A percentile compares a stretch with the other conserved stretches of the same genome.
Conservation (phyloP, 2,113 vertebrate species). For the Hydrolagus affinis region DNA sequence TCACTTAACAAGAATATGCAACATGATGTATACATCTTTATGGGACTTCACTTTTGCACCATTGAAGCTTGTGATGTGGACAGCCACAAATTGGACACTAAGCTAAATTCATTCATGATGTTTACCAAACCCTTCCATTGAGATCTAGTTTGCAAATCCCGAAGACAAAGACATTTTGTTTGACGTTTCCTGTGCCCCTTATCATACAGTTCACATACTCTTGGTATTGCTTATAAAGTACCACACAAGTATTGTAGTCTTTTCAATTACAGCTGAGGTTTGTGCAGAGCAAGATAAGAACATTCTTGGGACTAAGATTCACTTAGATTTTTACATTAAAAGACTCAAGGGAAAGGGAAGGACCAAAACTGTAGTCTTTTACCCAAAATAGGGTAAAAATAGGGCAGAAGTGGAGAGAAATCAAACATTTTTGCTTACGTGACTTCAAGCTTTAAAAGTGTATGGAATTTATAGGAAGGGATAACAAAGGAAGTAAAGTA, state of each 20-base stretch:
- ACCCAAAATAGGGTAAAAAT: no score
- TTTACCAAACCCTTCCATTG: slow-evolving; percentile 24
- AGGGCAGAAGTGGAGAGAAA: no score
- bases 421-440: no score
- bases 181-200: slow-evolving; percentile 24
- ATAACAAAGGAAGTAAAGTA: no score
- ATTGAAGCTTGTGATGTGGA: slow-evolving; percentile 16
- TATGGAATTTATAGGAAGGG: no score
- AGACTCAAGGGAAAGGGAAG: no score
- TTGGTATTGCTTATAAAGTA: slow-evolving; percentile 27
- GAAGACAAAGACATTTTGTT: neutral
- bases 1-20: slow-evolving; percentile 25
- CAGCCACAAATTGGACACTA: slow-evolving; percentile 24
- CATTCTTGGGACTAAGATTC: neutral
- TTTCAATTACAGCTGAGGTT: slow-evolving; percentile 1
- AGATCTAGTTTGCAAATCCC: slow-evolving; percentile 9
- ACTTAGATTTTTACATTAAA: neutral
- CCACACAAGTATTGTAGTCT: slow-evolving; percentile 1
- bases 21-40: slow-evolving; percentile 23
- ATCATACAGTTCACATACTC: slow-evolving; percentile 24
- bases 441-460: no score
- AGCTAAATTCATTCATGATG: slow-evolving; percentile 23
- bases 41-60: neutral
- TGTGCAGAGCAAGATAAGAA: slow-evolving; percentile 24
- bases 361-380: no score